Base-by-base conservation (phyloP, 2,113 vertebrate species). In the Nerophis lumbriciformis region DNA sequence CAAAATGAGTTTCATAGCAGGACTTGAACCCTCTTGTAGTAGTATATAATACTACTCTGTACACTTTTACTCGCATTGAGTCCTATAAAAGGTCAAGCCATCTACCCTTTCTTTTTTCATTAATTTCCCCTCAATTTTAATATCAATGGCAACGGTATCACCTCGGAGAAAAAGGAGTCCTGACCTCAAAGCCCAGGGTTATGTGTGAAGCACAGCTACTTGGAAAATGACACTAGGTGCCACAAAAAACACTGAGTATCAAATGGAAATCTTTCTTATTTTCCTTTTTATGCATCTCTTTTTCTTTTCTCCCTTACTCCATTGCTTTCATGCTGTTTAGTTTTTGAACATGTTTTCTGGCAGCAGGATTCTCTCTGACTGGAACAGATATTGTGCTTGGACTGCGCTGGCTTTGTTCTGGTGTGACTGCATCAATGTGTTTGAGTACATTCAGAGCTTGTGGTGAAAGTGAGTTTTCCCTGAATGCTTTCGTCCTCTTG, bases 361-460 rank as follows among this genome's bases (percentile, higher is more conserved):
- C 83, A 71, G 66, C 4, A 4, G n/a, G 48, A 5, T 21, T 52
- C 63, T 72, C 59, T 74, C 73, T 85, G 75, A 84, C 83, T 82
- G 86, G 81, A 86, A 79, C 75, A 82, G 80, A 82, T 86, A 81
- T 89, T 86, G 77, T 80, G 73, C 64, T 88, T 87, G 86, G 85
- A 84, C 67, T 81, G 62, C 2, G 39, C 59, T 64, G 69, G 63
- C 73, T 81, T 85, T 87, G 84, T 87, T 83, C 79, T 82, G 80
- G 62, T 81, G 69, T 68, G 75, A 78, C 69, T 80, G 76, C 53
- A 71, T 42, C 53, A 62, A 47, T 49, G 48, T 69, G 79, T 75
- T 62, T 64, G 68, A 80, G 71, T 69, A 75, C 76, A 71, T 73
- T 79, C 64, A 52, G 78, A 28, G 76, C 62, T 81, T 72, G 37